Evolutionary conservation across 2,113 vertebrate species (phyloP).

Genomic region (Ammodytes dubius): DNA sequence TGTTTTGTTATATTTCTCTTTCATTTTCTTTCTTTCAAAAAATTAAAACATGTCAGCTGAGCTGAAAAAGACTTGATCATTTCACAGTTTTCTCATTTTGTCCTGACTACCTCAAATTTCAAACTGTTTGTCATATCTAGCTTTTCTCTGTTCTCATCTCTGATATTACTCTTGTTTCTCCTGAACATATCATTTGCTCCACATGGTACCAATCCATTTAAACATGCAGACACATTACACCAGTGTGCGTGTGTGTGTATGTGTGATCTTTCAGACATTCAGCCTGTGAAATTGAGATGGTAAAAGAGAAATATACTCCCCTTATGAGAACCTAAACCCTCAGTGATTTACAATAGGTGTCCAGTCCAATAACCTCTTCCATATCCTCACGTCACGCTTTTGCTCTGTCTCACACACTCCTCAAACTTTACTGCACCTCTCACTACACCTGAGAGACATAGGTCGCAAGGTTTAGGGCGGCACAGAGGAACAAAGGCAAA

Average conservation of each 20-base stretch:
- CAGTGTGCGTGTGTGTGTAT: conserved; percentile 17
- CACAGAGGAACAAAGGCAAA: background rate
- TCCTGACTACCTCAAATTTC: background rate
- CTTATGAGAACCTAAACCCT: conserved; percentile 49
- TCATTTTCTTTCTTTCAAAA: background rate
- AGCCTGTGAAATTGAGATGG: conserved; percentile 34
- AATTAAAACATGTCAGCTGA: background rate
- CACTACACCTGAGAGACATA: conserved; percentile 60
- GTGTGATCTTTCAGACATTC: background rate
- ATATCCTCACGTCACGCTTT: conserved; percentile 17
- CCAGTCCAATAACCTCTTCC: conserved; percentile 61
- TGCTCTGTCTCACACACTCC: background rate
- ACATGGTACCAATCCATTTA: conserved; percentile 47
- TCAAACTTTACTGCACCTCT: conserved; percentile 56
- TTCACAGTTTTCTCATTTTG: background rate
- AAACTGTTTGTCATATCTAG: background rate
- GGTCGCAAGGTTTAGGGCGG: conserved; percentile 59
- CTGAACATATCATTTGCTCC: conserved; percentile 12
- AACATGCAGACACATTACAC: conserved; percentile 35
- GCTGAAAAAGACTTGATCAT: background rate
- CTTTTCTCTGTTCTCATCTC: background rate
- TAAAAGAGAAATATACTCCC: conserved; percentile 47
- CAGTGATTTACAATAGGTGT: conserved; percentile 70
- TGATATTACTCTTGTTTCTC: background rate
- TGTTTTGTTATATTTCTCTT: background rate